Percentiles rank a stretch among this genome's conserved stretches.
These are phyloP conservation scores for Poecile atricapillus DNA, from an alignment of 2,113 vertebrate species.

Conservation along the genomic window DNA sequence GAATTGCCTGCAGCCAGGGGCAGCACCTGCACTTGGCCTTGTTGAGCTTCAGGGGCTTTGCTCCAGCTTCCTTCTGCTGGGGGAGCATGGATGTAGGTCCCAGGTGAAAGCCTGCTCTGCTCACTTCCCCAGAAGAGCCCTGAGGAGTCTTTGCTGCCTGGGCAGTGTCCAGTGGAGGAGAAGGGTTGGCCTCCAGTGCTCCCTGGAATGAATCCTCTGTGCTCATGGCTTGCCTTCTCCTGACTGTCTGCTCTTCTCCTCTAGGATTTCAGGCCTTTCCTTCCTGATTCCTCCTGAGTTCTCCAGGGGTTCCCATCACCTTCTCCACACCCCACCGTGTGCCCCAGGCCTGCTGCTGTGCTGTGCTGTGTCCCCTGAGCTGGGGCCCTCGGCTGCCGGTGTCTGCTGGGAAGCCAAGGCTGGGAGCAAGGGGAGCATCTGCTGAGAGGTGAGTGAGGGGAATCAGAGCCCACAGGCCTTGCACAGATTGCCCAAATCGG, in stretches of 20 bases:
- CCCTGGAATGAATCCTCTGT: rapidly evolving
- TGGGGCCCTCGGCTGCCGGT: not conserved
- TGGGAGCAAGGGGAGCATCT: not conserved
- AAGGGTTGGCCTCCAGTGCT: not conserved
- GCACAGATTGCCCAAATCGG: not conserved
- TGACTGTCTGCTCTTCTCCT: not conserved
- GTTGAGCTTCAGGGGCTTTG: too few relatives aligned
- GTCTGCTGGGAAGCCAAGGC: not conserved
- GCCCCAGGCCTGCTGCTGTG: rapidly evolving
- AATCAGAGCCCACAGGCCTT: not conserved
- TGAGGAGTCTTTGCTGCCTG: not conserved
- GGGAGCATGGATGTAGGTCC: not conserved
- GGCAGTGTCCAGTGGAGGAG: not conserved
- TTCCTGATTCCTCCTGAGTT: not conserved
- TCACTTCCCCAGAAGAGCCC: not conserved
- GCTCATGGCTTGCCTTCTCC: not conserved
- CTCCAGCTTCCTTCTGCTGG: too few relatives aligned
- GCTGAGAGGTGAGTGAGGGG: not conserved
- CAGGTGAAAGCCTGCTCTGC: not conserved
- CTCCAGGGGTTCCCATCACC: not conserved
- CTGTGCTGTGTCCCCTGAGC: not conserved
- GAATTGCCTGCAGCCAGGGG: too few relatives aligned
- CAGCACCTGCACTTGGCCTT: too few relatives aligned
- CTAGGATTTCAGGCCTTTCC: not conserved
- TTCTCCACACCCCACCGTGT: not conserved